A percentile compares a stretch with the other conserved stretches of the same genome.
Evolutionary conservation across 2,888 invertebrate genomes (phyloP).

Genomic region (Cerastis leucographa): DNA sequence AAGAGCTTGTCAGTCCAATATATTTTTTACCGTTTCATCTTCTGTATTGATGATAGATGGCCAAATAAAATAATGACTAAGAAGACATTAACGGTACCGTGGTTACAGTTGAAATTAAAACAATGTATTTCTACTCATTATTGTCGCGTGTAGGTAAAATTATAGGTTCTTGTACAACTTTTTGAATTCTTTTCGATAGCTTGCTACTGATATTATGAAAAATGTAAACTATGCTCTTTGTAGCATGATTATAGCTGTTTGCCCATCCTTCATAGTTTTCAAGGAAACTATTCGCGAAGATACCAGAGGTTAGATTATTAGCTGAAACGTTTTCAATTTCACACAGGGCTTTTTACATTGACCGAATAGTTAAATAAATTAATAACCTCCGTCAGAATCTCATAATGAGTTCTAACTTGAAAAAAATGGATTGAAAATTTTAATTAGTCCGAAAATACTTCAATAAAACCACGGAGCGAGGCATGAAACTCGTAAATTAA

Average conservation of each 20-base stretch:
- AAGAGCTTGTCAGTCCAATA: background rate
- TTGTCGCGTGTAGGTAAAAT: conserved; percentile 22
- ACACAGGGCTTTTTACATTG: conserved; percentile 66
- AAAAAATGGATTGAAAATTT: conserved; percentile 77
- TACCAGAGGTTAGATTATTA: conserved; percentile 56
- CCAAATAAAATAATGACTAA: too few species aligned
- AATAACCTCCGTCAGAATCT: conserved; percentile 74
- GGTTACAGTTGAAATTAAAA: conserved; percentile 20
- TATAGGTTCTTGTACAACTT: background rate
- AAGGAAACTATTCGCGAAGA: conserved; percentile 47
- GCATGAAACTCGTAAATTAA: conserved; percentile 83
- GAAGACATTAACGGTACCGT: background rate
- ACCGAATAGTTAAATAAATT: conserved; percentile 80
- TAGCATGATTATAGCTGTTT: background rate
- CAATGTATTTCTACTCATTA: conserved; percentile 9
- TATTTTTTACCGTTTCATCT: too few species aligned
- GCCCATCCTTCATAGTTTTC: conserved; percentile 33
- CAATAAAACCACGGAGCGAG: conserved; percentile 81
- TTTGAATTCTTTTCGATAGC: background rate
- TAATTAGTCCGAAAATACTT: conserved; percentile 86
- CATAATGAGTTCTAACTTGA: conserved; percentile 62
- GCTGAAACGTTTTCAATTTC: conserved; percentile 59
- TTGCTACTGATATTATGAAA: conserved; percentile 4
- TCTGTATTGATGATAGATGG: too few species aligned
- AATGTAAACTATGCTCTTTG: conserved; percentile 12